A percentile compares a stretch with the other conserved stretches of the same genome.
Evolutionary conservation across 2,797 vertebrate species (phyloP).

Genomic region (Anabacerthia variegaticeps): DNA sequence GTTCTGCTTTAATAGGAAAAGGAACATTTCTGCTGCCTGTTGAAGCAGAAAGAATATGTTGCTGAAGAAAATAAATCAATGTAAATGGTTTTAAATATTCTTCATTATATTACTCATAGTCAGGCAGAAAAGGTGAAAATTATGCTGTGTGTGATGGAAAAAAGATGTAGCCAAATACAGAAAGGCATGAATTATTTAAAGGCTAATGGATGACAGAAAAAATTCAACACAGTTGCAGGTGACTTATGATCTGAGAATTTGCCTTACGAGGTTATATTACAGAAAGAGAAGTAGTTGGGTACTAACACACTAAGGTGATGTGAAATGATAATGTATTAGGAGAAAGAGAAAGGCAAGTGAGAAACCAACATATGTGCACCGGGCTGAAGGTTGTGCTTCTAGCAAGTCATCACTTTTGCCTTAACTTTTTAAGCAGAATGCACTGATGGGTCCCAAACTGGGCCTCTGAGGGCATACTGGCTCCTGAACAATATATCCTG

Average conservation of each 20-base stretch:
- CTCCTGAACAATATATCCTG: rapidly evolving
- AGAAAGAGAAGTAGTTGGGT: neutral
- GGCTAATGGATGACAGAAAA: neutral
- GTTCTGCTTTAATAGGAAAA: constrained; percentile 19
- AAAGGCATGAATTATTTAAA: constrained; percentile 33
- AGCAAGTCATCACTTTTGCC: neutral
- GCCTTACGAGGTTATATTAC: neutral
- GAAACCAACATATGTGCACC: neutral
- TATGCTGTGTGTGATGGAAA: neutral
- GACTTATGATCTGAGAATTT: constrained; percentile 28
- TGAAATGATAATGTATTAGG: neutral
- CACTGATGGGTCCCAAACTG: neutral
- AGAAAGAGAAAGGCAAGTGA: neutral
- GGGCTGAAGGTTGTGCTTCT: neutral
- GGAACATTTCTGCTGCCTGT: neutral
- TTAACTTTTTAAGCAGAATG: neutral
- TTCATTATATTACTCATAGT: neutral
- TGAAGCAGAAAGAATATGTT: constrained; percentile 38
- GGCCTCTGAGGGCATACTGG: neutral
- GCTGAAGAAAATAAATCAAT: constrained; percentile 8
- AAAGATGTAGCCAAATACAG: neutral
- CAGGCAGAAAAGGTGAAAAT: constrained; percentile 3
- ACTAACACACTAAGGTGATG: neutral
- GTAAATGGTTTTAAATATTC: constrained; percentile 38
- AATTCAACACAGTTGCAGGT: constrained; percentile 1